Evolutionary conservation across 2,113 vertebrate genomes (phyloP).

Genomic region (Myodes glareolus): DNA sequence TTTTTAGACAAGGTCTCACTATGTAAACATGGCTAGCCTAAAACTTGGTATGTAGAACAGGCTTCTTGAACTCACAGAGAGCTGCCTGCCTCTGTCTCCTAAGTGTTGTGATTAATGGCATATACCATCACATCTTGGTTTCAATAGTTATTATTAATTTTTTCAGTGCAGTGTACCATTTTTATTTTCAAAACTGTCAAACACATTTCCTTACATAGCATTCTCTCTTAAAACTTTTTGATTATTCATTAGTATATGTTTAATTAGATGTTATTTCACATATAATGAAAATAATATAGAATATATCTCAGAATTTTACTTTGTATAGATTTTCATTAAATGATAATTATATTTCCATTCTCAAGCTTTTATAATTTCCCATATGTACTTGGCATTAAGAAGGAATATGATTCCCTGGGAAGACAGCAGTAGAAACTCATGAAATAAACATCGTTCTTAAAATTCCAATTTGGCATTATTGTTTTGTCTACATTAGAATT

Average conservation of each 20-base stretch:
- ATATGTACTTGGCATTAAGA: slow-evolving; percentile 2
- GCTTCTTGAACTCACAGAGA: neutral
- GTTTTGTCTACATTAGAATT: neutral
- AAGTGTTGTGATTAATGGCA: neutral
- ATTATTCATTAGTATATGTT: neutral
- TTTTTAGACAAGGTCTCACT: neutral
- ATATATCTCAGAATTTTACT: slow-evolving; percentile 7
- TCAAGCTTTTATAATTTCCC: slow-evolving; percentile 1
- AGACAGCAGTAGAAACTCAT: neutral
- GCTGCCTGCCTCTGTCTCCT: neutral
- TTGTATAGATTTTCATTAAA: slow-evolving; percentile 54
- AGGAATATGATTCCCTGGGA: neutral
- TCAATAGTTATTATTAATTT: slow-evolving; percentile 1
- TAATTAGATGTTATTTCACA: slow-evolving; percentile 9
- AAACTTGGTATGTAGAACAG: neutral
- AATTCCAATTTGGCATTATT: slow-evolving; percentile 20
- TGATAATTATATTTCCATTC: slow-evolving; percentile 51
- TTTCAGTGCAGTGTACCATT: neutral
- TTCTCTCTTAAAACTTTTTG: neutral
- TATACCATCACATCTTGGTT: neutral
- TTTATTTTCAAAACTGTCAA: slow-evolving; percentile 57
- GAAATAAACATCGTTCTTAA: slow-evolving; percentile 38
- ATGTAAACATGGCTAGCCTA: neutral
- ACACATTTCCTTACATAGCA: slow-evolving; percentile 12
- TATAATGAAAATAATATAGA: slow-evolving; percentile 53